Conservation (phyloP, 2,888 invertebrate genomes). For the Scotopteryx bipunctaria region DNA sequence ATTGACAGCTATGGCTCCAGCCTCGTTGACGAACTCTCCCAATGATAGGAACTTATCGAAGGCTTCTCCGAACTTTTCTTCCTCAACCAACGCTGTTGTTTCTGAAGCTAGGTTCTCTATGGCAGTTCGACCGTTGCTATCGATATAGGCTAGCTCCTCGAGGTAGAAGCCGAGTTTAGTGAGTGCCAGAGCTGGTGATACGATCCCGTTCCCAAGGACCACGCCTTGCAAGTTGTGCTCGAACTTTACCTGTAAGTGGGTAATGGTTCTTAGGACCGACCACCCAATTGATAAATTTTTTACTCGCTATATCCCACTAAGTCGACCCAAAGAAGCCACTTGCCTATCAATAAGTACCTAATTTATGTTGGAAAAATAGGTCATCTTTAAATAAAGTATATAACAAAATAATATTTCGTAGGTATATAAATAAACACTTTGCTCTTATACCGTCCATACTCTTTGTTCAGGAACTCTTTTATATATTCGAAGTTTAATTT, state of each 20-base stretch:
- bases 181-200: conserved; percentile 85
- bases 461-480: too few species aligned
- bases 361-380: too few species aligned
- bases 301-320: too few species aligned
- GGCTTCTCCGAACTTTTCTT: conserved; percentile 81
- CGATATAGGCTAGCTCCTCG: conserved; percentile 85
- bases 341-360: too few species aligned
- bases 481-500: too few species aligned
- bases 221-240: conserved; percentile 88
- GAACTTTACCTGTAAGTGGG: conserved; percentile 81
- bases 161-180: conserved; percentile 72
- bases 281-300: too few species aligned
- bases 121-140: conserved; percentile 82
- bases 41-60: conserved; percentile 85
- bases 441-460: too few species aligned
- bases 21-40: conserved; percentile 81
- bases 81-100: conserved; percentile 76
- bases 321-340: too few species aligned
- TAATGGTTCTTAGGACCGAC: too few species aligned
- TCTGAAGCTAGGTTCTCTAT: conserved; percentile 81
- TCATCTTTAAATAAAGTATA: too few species aligned
- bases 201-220: conserved; percentile 92
- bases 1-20: conserved; percentile 89
- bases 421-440: too few species aligned
- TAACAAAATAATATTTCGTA: too few species aligned